Base-by-base conservation (phyloP, 1,140 invertebrate genomes). In the Sarcophaga peregrina region DNA sequence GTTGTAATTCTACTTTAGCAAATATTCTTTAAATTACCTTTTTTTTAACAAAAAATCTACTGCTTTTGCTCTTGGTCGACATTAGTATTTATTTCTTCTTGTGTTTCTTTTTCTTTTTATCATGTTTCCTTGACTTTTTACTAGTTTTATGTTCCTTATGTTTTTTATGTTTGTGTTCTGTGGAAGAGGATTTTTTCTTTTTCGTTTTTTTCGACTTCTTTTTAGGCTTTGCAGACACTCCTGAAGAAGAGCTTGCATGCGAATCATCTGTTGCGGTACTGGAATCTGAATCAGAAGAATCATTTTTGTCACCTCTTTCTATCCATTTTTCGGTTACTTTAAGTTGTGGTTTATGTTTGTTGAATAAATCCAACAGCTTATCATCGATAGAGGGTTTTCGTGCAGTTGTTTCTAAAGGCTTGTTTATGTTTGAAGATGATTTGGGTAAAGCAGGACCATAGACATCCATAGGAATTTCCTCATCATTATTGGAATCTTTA, bases 31-130 rank as follows among this genome's bases (percentile, higher is more conserved):
- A 37, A 37, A 37, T 37, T 37, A 37, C 25, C 25, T 37, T 37
- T 37, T 37, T 37, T 37, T 2, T 2, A 1, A 37, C 1, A 37
- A 37, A 37, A 37, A 37, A 37, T 37, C 25, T 37, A 37, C 25
- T 37, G 25, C 25, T 37, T 4, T 37, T 37, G 25, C 25, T 4
- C 25, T 37, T 37, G 4, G 25, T 37, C 25, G 1, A 37, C 25
- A 37, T 37, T 37, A 37, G 25, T 37, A 78, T 82, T 81, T 83
- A 85, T n/a, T 85, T 81, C 82, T 84, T 86, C 4, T 87, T 89
- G 46, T 84, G 85, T 84, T 89, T 90, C 37, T 87, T 88, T 2
- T 88, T 86, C 76, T 88, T 90, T 83, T 89, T 88, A 83, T 90
- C 86, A 83, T 83, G 86, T 86, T 81, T 83, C 73, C 86, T 87